phyloP scores from a whole-genome alignment of 2,113 vertebrate species.

The Origma solitaria region DNA sequence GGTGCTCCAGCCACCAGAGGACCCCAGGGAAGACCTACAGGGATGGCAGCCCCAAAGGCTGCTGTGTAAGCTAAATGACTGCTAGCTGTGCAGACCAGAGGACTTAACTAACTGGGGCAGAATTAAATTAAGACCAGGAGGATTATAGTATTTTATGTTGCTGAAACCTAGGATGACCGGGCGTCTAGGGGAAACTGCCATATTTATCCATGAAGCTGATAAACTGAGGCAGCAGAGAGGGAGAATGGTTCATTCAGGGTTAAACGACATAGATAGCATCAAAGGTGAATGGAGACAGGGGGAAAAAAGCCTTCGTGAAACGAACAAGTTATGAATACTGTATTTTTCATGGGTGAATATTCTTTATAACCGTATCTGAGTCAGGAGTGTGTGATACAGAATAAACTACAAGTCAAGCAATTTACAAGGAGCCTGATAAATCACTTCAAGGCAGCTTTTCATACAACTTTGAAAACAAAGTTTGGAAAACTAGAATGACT shows the following conservation, averaged over 20 bases:
- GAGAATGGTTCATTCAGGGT: not conserved
- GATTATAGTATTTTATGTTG: constrained; percentile 13
- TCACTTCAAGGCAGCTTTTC: not conserved
- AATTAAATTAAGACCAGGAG: constrained; percentile 44
- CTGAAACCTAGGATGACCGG: not conserved
- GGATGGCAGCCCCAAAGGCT: not conserved
- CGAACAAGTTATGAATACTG: not conserved
- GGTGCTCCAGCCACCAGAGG: not conserved
- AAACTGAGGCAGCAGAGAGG: not conserved
- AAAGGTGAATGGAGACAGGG: not conserved
- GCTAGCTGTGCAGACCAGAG: not conserved
- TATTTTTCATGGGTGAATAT: not conserved
- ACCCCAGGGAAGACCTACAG: not conserved
- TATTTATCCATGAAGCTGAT: not conserved
- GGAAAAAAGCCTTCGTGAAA: not conserved
- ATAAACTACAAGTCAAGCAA: not conserved
- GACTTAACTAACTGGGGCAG: constrained; percentile 11
- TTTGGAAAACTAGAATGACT: not conserved
- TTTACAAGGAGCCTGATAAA: not conserved
- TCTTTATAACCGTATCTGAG: not conserved
- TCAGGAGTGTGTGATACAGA: not conserved
- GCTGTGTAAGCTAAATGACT: not conserved
- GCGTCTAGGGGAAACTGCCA: not conserved
- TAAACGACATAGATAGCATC: not conserved
- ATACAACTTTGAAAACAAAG: not conserved